Percentiles rank a stretch among this genome's conserved stretches.
Conservation (phyloP, 2,888 invertebrate species). For the Cantharis flavilabris region DNA sequence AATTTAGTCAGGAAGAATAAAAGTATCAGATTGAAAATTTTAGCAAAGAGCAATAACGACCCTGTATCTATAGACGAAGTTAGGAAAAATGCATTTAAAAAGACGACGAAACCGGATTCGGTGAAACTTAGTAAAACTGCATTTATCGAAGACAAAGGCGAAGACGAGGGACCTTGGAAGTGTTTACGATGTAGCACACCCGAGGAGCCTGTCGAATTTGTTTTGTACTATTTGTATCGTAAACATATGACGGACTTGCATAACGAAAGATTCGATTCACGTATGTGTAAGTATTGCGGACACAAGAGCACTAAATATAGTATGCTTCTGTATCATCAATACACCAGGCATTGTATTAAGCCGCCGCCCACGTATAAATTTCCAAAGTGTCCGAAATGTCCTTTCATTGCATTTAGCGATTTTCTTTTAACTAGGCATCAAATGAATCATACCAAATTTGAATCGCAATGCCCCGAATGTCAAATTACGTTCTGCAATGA, state of each 20-base stretch:
- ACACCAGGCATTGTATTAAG: slow-evolving; percentile 75
- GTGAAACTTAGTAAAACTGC: slow-evolving; percentile 1
- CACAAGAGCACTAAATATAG: slow-evolving; percentile 74
- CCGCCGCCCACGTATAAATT: slow-evolving; percentile 72
- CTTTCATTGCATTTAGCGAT: slow-evolving; percentile 76
- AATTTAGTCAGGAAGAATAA: slow-evolving; percentile 85
- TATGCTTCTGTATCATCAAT: slow-evolving; percentile 77
- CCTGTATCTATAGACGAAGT: slow-evolving; percentile 1
- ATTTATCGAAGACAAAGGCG: slow-evolving; percentile 61
- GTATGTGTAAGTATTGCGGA: slow-evolving; percentile 85
- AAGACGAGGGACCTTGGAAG: slow-evolving; percentile 75
- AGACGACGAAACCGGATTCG: slow-evolving; percentile 7
- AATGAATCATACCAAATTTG: slow-evolving; percentile 62
- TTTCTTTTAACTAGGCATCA: slow-evolving; percentile 73
- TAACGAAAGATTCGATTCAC: slow-evolving; percentile 74
- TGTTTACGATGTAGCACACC: slow-evolving; percentile 76
- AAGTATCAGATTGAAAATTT: slow-evolving; percentile 84
- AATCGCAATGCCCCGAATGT: slow-evolving; percentile 63
- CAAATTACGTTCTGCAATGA: slow-evolving; percentile 58
- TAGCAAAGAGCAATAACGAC: slow-evolving; percentile 60
- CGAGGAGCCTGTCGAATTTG: slow-evolving; percentile 68
- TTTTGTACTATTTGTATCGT: slow-evolving; percentile 77
- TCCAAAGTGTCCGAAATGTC: slow-evolving; percentile 79
- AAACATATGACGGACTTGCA: slow-evolving; percentile 83
- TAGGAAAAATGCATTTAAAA: slow-evolving; percentile 14